phyloP scores from a whole-genome alignment of 2,797 vertebrate genomes.

The Oreortyx pictus region DNA sequence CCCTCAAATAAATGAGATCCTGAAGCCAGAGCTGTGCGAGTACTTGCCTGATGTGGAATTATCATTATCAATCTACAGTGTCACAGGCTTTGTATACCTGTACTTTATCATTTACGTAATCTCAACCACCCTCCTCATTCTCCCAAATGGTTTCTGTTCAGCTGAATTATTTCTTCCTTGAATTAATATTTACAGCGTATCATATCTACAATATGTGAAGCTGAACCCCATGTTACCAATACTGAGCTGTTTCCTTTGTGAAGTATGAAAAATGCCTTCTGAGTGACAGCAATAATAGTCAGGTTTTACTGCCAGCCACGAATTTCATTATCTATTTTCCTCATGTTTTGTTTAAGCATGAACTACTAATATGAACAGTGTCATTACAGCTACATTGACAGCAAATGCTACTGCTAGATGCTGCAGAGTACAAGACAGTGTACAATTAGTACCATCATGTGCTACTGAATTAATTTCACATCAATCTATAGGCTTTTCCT shows the following conservation, averaged over 20 bases:
- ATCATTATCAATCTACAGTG: background rate
- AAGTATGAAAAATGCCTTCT: background rate
- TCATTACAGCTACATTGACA: background rate
- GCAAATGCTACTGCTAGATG: background rate
- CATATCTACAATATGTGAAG: background rate
- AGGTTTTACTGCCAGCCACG: background rate
- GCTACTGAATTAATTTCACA: conserved; percentile 4
- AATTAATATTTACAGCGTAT: background rate
- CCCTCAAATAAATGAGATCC: background rate
- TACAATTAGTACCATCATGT: conserved; percentile 10
- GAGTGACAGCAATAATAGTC: background rate
- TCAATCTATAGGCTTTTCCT: conserved; percentile 8
- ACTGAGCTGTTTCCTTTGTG: background rate
- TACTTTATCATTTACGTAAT: background rate
- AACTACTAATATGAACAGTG: background rate
- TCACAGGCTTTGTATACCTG: background rate
- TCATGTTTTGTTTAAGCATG: background rate
- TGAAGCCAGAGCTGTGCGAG: background rate
- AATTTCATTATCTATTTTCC: background rate
- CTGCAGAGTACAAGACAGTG: background rate
- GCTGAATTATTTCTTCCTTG: conserved; percentile 1
- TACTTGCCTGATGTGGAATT: background rate
- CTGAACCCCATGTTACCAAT: background rate
- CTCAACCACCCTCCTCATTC: background rate
- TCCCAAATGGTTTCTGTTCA: background rate